Evolutionary conservation across 1,140 invertebrate genomes (phyloP), one percentile per base, ranked within the genome.

Genomic region (Drosophila bifasciata): DNA sequence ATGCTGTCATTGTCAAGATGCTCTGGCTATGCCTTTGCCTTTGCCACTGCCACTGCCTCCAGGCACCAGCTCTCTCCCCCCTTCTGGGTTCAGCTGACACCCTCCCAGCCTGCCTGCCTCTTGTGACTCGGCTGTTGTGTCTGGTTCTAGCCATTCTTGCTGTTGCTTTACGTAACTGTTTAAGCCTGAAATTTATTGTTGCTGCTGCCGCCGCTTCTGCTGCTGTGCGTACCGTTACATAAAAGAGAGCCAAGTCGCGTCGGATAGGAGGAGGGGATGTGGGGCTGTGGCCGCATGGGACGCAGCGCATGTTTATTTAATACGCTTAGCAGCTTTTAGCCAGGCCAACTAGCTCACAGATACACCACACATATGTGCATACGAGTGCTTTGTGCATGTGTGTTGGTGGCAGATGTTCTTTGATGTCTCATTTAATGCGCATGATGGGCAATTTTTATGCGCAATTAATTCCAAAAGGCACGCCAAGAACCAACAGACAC

Each of bases 101-200:
- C 23, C 23, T 25, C 5, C 23, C 23, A 6, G 23, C 3, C 23
- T 25, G 23, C 5, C 23, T 25, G 23, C 23, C 21, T 51, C 15
- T 28, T n/a, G 25, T 48, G 51, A 46, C 49, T 48, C 15, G 58
- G 50, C 40, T 64, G 44, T 39, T 36, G 23, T 39, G 49, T 36
- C 40, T 64, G 21, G 45, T 44, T 58, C 36, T 71, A 9, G 16
- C 28, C 58, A 40, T 43, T 74, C 32, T 46, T 66, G 16, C 74
- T 74, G 70, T 59, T 75, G 59, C 74, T 86, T 85, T 80, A 85
- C 83, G 81, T 85, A 85, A 85, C 80, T 85, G 80, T 85, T 85
- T 69, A 86, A 69, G 80, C 72, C 76, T 80, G 80, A 85, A 80
- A 76, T 84, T 86, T 86, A 86, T 85, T 86, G 60, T 85, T 84